Conservation (phyloP, 1,140 invertebrate genomes). For the Pollicipes pollicipes region DNA sequence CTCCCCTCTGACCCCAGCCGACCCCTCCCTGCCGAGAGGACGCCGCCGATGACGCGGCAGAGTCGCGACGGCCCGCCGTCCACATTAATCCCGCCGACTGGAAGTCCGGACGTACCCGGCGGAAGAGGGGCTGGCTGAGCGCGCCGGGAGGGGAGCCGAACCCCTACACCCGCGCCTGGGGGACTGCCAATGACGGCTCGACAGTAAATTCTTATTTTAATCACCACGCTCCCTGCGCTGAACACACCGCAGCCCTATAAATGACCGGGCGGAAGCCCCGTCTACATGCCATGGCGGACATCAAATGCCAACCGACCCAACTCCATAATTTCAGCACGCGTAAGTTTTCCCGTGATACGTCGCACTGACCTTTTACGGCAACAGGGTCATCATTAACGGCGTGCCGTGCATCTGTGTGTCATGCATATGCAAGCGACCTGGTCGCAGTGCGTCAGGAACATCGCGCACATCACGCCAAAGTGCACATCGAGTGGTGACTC, state of each 20-base stretch:
- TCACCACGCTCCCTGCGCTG: background rate
- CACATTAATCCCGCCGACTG: background rate
- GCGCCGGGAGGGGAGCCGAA: background rate
- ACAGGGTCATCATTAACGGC: background rate
- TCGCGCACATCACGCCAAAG: too few species aligned
- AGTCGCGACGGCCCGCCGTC: too few species aligned
- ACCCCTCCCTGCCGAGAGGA: background rate
- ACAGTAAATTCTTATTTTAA: background rate
- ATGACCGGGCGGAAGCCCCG: background rate
- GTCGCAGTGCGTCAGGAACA: too few species aligned
- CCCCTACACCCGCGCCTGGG: background rate
- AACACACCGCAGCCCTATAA: background rate
- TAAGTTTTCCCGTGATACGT: background rate
- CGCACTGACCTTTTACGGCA: background rate
- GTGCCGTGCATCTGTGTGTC: too few species aligned
- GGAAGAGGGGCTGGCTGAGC: constrained; percentile 3
- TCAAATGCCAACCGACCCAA: background rate
- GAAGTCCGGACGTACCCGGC: background rate
- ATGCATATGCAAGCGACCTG: too few species aligned
- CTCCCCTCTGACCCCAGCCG: too few species aligned
- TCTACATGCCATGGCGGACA: background rate
- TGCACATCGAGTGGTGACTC: too few species aligned
- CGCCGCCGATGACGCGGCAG: too few species aligned
- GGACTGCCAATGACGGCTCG: background rate
- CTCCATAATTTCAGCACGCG: background rate